Evolutionary conservation across 2,113 vertebrate genomes (phyloP).

Genomic region (Nycticryphes semicollaris): DNA sequence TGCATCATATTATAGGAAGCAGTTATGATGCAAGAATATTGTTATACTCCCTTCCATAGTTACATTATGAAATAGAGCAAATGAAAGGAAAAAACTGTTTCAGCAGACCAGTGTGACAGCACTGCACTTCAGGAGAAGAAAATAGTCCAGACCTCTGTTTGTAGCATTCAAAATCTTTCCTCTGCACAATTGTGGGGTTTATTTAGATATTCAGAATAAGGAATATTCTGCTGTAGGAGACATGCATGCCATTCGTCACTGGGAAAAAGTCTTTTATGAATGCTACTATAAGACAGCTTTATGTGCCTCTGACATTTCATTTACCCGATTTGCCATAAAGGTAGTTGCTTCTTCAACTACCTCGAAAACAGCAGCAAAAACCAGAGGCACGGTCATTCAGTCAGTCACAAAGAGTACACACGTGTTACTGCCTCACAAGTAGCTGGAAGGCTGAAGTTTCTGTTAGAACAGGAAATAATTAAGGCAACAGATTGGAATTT

Average conservation of each 20-base stretch:
- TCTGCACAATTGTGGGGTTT: neutral
- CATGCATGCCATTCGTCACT: neutral
- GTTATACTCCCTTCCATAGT: neutral
- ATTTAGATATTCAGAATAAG: neutral
- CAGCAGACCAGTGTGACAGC: neutral
- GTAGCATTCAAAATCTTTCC: neutral
- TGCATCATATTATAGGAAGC: neutral
- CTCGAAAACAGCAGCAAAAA: neutral
- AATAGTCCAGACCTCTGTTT: neutral
- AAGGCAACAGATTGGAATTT: neutral
- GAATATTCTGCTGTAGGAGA: neutral
- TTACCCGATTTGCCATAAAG: constrained; percentile 1
- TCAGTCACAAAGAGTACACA: neutral
- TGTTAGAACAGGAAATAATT: neutral
- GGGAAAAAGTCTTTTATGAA: neutral
- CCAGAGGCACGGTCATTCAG: neutral
- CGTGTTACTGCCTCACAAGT: neutral
- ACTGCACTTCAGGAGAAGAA: neutral
- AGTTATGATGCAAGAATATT: neutral
- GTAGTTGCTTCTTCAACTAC: neutral
- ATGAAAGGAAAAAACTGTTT: neutral
- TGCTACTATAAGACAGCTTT: neutral
- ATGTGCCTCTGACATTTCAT: neutral
- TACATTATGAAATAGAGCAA: neutral
- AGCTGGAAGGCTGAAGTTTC: neutral